Percentiles rank a stretch among this genome's conserved stretches.
Evolutionary conservation across 2,797 vertebrate genomes (phyloP).

Genomic region (Buceros bicornis): DNA sequence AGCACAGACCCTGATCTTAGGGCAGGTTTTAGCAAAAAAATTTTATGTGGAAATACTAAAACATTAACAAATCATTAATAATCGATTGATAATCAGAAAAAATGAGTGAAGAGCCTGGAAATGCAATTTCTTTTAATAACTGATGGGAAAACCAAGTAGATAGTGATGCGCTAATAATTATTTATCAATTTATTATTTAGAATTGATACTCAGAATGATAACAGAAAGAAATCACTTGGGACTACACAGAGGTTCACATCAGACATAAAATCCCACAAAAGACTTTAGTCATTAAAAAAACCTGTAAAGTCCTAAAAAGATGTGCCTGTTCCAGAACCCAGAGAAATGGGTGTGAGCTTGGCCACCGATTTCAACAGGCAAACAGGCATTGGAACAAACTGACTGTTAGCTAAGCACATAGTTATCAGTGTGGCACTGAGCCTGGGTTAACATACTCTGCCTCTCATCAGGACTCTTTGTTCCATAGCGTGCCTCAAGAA

Average conservation of each 20-base stretch:
- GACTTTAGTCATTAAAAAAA: neutral
- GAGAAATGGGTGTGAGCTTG: neutral
- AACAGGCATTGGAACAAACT: slow-evolving; percentile 27
- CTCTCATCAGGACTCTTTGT: slow-evolving; percentile 16
- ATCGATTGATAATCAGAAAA: neutral
- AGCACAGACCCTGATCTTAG: neutral
- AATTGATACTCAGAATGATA: neutral
- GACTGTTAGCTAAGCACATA: slow-evolving; percentile 21
- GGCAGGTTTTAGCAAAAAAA: neutral
- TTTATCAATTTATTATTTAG: neutral
- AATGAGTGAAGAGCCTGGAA: neutral
- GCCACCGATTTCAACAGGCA: slow-evolving; percentile 6
- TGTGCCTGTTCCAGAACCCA: neutral
- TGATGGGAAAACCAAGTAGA: neutral
- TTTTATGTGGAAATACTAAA: neutral
- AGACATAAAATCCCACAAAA: neutral
- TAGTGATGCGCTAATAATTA: neutral
- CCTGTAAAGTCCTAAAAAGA: neutral
- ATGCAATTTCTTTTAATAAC: neutral
- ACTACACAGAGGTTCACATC: neutral
- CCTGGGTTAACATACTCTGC: slow-evolving; percentile 21
- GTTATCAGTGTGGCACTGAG: slow-evolving; percentile 52
- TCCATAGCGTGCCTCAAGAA: neutral
- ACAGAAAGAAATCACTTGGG: neutral
- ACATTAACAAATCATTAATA: neutral